phyloP scores from a whole-genome alignment of 2,888 invertebrate species.

The Melanchra persicariae region DNA sequence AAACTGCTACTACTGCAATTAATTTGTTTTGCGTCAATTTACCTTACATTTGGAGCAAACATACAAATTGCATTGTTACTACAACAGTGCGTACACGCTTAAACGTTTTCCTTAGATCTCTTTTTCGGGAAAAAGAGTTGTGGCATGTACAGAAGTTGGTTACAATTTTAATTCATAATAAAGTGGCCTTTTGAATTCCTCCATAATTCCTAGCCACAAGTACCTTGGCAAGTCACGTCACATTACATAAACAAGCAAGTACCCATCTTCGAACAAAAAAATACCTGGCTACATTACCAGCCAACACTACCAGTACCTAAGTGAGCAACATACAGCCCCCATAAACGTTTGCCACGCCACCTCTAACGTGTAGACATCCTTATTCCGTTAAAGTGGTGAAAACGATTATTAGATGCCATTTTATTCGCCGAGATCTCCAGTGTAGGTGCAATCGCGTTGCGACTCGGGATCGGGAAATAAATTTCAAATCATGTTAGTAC shows the following conservation, averaged over 20 bases:
- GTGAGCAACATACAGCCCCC: constrained; percentile 4
- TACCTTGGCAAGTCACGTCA: background rate
- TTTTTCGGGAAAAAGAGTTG: background rate
- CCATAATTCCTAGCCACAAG: background rate
- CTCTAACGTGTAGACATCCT: constrained; percentile 20
- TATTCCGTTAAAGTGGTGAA: constrained; percentile 37
- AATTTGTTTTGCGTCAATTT: constrained; percentile 26
- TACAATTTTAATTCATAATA: background rate
- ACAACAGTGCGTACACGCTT: background rate
- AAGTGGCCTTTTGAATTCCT: background rate
- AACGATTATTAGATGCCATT: constrained; percentile 64
- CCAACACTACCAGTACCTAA: background rate
- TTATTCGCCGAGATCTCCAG: constrained; percentile 57
- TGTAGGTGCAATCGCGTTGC: constrained; percentile 67
- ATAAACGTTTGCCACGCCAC: constrained; percentile 17
- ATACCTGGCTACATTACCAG: constrained; percentile 2
- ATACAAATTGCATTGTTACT: background rate
- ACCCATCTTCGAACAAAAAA: background rate
- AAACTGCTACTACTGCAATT: constrained; percentile 19
- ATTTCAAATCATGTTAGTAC: constrained; percentile 83
- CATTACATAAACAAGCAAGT: background rate
- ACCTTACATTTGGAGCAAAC: background rate
- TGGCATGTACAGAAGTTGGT: background rate
- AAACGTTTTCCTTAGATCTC: background rate
- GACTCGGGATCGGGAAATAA: constrained; percentile 79